Evolutionary conservation across 1,140 invertebrate species (phyloP).

Genomic region (Cydia fagiglandana): DNA sequence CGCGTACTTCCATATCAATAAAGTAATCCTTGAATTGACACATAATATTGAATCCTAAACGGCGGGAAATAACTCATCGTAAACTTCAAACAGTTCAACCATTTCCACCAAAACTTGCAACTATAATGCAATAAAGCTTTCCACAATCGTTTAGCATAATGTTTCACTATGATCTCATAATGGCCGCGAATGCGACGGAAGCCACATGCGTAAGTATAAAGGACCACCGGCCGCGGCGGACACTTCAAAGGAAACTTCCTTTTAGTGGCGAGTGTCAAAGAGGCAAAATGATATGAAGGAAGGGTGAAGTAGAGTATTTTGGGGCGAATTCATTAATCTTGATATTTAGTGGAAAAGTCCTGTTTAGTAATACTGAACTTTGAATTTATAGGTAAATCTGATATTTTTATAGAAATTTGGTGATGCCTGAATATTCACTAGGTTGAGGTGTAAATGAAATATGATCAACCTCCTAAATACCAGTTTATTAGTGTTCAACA

Average conservation of each 20-base stretch:
- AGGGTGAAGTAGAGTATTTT: conserved; percentile 44
- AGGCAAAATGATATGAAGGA: conserved; percentile 48
- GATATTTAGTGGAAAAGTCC: neutral
- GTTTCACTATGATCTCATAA: conserved; percentile 48
- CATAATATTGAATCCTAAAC: neutral
- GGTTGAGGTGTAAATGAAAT: no score
- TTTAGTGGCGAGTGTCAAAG: conserved; percentile 51
- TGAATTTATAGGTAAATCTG: no score
- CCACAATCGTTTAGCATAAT: conserved; percentile 47
- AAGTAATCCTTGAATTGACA: neutral
- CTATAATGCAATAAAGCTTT: conserved; percentile 39
- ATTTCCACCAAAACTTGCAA: conserved; percentile 33
- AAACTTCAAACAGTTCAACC: neutral
- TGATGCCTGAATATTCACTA: no score
- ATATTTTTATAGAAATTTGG: no score
- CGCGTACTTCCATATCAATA: no score
- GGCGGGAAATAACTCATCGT: neutral
- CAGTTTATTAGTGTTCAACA: no score
- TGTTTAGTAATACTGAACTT: no score
- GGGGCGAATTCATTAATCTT: conserved; percentile 5
- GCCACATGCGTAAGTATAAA: conserved; percentile 52
- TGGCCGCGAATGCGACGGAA: conserved; percentile 62
- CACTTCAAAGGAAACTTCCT: conserved; percentile 64
- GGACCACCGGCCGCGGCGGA: conserved; percentile 67
- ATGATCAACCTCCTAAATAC: no score